Evolutionary conservation across 64 coral and sea anemone species (phyloP).

Genomic region (Stichodactyla helianthus): DNA sequence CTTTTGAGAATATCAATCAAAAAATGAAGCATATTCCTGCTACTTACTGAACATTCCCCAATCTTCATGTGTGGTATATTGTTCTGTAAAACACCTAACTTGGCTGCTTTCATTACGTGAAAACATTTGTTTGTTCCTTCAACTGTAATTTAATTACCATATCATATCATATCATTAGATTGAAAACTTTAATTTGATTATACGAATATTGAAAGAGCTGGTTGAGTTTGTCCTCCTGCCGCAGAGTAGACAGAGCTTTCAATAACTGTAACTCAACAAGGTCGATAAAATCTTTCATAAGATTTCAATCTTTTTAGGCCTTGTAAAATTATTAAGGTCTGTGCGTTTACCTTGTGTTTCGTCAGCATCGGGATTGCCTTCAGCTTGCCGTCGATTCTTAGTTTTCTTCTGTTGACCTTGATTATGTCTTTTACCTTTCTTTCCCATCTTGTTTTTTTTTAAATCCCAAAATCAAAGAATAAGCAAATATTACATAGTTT

Average conservation of each 20-base stretch:
- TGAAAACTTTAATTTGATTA: no score
- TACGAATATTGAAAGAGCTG: no score
- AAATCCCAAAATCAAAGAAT: neutral
- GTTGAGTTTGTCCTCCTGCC: no score
- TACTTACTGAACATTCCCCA: slow-evolving; percentile 78
- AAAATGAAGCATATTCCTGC: neutral
- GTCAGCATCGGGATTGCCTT: neutral
- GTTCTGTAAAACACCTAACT: slow-evolving; percentile 49
- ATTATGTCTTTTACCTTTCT: neutral
- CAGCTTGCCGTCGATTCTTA: neutral
- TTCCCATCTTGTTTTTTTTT: neutral
- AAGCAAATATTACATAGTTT: neutral
- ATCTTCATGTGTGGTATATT: slow-evolving; percentile 69
- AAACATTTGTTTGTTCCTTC: slow-evolving; percentile 44
- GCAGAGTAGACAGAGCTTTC: no score
- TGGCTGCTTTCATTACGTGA: slow-evolving; percentile 64
- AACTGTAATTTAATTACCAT: neutral
- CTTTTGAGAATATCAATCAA: neutral
- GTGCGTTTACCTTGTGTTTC: neutral
- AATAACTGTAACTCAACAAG: no score
- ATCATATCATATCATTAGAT: no score
- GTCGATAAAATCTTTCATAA: no score
- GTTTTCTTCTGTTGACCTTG: neutral
- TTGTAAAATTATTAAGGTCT: no score
- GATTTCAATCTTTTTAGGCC: no score